Evolutionary conservation across 1,140 invertebrate genomes (phyloP).

Genomic region (Oryctes rhinoceros): DNA sequence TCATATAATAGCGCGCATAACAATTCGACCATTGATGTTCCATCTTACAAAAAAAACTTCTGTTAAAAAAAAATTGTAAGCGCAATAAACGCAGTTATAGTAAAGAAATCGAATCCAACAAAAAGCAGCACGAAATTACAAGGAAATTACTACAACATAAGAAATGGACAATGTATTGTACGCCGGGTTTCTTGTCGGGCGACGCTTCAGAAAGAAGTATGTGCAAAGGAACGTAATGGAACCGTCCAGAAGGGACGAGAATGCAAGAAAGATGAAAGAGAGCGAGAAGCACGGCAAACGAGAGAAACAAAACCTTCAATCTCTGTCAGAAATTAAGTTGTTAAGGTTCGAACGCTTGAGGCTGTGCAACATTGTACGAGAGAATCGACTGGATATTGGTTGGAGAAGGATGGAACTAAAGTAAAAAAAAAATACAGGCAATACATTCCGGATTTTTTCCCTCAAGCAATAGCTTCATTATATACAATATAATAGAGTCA

Average conservation of each 20-base stretch:
- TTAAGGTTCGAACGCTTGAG: constrained; percentile 44
- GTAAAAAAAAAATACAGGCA: background rate
- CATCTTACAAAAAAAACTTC: too few relatives aligned
- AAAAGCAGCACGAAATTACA: constrained; percentile 6
- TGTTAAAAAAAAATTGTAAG: too few relatives aligned
- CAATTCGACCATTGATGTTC: too few relatives aligned
- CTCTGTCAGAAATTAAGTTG: constrained; percentile 48
- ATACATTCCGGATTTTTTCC: background rate
- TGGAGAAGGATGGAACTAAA: background rate
- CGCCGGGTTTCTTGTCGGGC: background rate
- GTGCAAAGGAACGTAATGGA: constrained; percentile 23
- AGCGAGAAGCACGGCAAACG: constrained; percentile 16
- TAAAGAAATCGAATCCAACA: constrained; percentile 1
- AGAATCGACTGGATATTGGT: background rate
- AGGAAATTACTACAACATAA: constrained; percentile 3
- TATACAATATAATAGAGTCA: too few relatives aligned
- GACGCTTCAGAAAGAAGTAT: constrained; percentile 13
- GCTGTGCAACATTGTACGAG: constrained; percentile 44
- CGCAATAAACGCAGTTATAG: background rate
- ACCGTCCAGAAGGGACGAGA: background rate
- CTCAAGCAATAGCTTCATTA: too few relatives aligned
- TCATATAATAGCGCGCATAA: too few relatives aligned
- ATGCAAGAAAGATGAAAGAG: background rate
- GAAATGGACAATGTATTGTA: constrained; percentile 2
- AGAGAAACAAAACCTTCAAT: constrained; percentile 46